These are phyloP conservation scores for Schizaphis graminum DNA, from an alignment of 2,888 invertebrate genomes.

Conservation along the genomic window DNA sequence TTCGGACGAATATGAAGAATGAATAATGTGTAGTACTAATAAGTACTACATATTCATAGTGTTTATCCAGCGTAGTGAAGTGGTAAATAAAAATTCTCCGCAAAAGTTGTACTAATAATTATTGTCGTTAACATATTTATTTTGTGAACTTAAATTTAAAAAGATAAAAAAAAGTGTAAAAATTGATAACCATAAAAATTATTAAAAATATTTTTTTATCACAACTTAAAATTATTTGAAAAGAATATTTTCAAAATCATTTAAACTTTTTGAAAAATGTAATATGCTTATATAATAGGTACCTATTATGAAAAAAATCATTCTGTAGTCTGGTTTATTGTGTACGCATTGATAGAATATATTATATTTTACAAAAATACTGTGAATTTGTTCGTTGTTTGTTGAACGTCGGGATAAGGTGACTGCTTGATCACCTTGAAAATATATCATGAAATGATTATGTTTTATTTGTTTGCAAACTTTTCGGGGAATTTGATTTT, in stretches of 20 bases:
- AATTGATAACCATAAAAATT: not conserved
- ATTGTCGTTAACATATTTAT: not conserved
- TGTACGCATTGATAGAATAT: not conserved
- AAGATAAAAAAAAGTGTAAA: no score
- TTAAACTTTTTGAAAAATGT: not conserved
- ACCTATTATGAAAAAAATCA: not conserved
- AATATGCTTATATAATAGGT: not conserved
- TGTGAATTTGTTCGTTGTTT: not conserved
- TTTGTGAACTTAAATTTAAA: not conserved
- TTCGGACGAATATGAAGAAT: not conserved
- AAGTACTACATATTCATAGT: no score
- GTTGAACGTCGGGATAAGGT: not conserved
- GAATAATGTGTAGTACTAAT: not conserved
- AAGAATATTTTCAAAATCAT: not conserved
- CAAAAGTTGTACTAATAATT: not conserved
- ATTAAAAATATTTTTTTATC: not conserved
- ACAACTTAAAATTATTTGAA: not conserved
- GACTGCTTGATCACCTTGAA: not conserved
- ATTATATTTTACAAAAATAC: not conserved
- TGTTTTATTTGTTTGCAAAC: not conserved
- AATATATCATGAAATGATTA: not conserved
- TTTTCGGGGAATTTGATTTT: not conserved
- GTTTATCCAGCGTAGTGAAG: not conserved
- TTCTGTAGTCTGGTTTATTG: not conserved
- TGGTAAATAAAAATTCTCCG: not conserved